phyloP scores from a whole-genome alignment of 2,888 invertebrate genomes.

The Parnassius orleans region DNA sequence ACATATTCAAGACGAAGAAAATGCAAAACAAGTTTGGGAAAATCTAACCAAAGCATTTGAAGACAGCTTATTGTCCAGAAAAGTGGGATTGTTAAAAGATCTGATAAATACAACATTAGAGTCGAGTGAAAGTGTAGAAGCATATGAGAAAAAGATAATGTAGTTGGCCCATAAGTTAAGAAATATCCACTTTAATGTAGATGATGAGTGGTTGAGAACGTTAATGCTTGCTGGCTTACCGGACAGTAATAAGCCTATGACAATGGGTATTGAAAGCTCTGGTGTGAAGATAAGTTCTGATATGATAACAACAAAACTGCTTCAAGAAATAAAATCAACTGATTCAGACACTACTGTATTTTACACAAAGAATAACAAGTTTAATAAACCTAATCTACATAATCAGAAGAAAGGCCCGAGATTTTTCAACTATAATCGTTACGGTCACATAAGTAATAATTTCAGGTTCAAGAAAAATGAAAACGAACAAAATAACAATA shows the following conservation, averaged over 20 bases:
- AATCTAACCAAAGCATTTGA: slow-evolving; percentile 20
- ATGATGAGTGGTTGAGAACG: slow-evolving; percentile 33
- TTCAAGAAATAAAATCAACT: background rate
- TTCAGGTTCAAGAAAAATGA: too few relatives aligned
- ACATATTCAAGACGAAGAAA: too few relatives aligned
- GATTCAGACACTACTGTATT: too few relatives aligned
- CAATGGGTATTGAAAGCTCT: slow-evolving; percentile 29
- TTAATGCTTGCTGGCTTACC: slow-evolving; percentile 30
- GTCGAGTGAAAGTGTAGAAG: slow-evolving; percentile 22
- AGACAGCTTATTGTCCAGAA: slow-evolving; percentile 25
- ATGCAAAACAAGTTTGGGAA: too few relatives aligned
- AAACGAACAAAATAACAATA: too few relatives aligned
- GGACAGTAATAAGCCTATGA: slow-evolving; percentile 30
- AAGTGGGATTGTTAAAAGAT: slow-evolving; percentile 26
- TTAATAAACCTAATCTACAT: too few relatives aligned
- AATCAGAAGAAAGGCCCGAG: too few relatives aligned
- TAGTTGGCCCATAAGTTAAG: too few relatives aligned
- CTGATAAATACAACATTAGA: slow-evolving; percentile 29
- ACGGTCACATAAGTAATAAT: too few relatives aligned
- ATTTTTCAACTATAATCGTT: too few relatives aligned
- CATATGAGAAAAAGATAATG: slow-evolving; percentile 27
- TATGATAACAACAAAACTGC: slow-evolving; percentile 7
- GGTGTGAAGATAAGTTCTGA: slow-evolving; percentile 6
- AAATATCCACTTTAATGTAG: slow-evolving; percentile 29
- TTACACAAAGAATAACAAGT: too few relatives aligned